A percentile compares a stretch with the other conserved stretches of the same genome.
Conservation (phyloP, 2,113 vertebrate species). For the Cyanistes caeruleus region DNA sequence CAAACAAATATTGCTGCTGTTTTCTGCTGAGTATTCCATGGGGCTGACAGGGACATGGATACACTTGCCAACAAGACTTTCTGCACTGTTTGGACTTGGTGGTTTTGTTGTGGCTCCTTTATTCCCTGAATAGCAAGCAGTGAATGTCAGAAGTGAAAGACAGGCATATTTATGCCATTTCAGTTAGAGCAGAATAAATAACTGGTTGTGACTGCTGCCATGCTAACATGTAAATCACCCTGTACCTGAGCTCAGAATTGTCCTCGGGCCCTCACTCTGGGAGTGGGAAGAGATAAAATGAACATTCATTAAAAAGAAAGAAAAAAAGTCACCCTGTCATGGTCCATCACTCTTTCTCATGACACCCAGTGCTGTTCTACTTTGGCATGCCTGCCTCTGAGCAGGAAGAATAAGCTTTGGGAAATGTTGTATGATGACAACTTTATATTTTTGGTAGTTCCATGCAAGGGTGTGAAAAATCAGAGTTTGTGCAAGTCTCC, state of each 20-base stretch:
- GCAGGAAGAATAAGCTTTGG: background rate
- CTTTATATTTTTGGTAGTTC: background rate
- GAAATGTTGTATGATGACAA: background rate
- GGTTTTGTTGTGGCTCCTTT: background rate
- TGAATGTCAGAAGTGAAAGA: background rate
- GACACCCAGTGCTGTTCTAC: background rate
- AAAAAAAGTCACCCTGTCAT: background rate
- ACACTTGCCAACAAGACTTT: background rate
- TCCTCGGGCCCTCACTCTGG: background rate
- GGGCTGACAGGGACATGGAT: background rate
- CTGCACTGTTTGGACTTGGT: background rate
- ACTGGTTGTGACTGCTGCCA: background rate
- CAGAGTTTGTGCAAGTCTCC: background rate
- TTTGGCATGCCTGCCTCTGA: background rate
- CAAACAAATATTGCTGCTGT: background rate
- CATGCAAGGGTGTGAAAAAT: background rate
- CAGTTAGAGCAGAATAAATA: background rate
- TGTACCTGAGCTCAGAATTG: slow-evolving; percentile 3
- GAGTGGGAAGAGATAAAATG: slow-evolving; percentile 1
- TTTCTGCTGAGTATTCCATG: background rate
- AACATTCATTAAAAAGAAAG: background rate
- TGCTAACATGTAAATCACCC: background rate
- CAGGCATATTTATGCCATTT: background rate
- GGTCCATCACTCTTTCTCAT: background rate
- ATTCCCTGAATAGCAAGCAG: background rate